Conservation (phyloP, 1,140 invertebrate genomes). For the Drosophila sp. region DNA sequence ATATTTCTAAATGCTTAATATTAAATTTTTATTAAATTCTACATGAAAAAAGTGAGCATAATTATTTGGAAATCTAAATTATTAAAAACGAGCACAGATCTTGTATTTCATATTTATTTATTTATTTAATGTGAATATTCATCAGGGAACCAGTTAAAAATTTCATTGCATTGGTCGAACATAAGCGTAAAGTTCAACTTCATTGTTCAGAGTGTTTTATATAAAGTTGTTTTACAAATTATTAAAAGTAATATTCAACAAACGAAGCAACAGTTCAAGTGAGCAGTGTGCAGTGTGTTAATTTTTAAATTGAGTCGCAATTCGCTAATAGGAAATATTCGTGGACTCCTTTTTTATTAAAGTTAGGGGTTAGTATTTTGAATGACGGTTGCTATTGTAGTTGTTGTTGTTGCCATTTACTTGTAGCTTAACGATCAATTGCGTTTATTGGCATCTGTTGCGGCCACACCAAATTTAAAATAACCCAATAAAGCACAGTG, state of each 20-base stretch:
- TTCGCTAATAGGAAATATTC: too few species aligned
- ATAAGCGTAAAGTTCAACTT: too few species aligned
- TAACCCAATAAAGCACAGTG: conserved; percentile 53
- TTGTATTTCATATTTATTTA: too few species aligned
- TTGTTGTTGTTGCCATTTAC: conserved; percentile 14
- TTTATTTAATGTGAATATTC: too few species aligned
- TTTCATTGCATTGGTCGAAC: too few species aligned
- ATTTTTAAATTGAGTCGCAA: not conserved
- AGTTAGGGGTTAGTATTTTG: conserved; percentile 7
- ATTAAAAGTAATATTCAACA: too few species aligned
- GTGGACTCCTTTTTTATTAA: conserved; percentile 11
- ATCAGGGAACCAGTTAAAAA: too few species aligned
- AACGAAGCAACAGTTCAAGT: not conserved
- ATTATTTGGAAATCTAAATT: too few species aligned
- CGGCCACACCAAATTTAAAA: conserved; percentile 61
- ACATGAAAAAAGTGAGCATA: not conserved
- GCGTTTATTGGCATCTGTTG: conserved; percentile 65
- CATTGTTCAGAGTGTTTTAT: too few species aligned
- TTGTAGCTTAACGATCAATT: conserved; percentile 65
- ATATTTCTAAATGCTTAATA: not conserved
- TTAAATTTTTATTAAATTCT: not conserved
- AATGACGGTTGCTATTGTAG: not conserved
- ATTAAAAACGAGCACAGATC: too few species aligned
- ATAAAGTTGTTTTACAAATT: too few species aligned
- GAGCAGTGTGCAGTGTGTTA: not conserved